Base-by-base conservation (phyloP, 2,888 invertebrate genomes). In the Hylaea fasciaria region DNA sequence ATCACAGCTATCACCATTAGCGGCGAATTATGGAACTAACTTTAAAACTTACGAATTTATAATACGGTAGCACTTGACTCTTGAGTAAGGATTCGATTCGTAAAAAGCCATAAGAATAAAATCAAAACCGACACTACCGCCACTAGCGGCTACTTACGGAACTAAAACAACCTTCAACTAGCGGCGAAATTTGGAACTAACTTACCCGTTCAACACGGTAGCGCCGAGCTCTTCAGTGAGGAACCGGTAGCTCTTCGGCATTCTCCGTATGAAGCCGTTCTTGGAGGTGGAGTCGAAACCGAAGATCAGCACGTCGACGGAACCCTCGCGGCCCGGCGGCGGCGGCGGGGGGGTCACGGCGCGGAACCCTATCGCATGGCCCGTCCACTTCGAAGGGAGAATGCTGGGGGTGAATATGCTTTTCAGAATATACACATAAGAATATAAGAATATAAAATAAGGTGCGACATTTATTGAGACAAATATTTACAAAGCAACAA, bases 211-310 rank as follows among this genome's bases (percentile, higher is more conserved):
- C 11, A 98, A 82, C 10, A 96, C 91, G 28, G 94, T 88, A 1
- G 94, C 94, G 8, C 93, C 86, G 49, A 97, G 80, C 13, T 92
- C 87, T 32, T 95, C 90, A 0, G 91, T 94, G 48, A 97, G 80
- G 80, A 94, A 96, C 12, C 93, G 90, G 79, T 96, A 96, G 9
- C 95, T 95, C 72, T 95, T 94, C 0, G 97, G 97, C 71, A 98
- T 88, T 77, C 95, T 95, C 14, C 97, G 91, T 48, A 95, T 95
- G 75, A 96, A 97, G 9, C 96, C 95, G 85, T 97, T 96, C 49
- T 95, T 94, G 0, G 98, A 97, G 0, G 98, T 85, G 0, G 98
- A 98, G 86, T 98, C 98, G 73, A 97, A 96, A 0, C 97, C 98
- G 66, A 97, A 94, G 92, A 98, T 97, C 0, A 98, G 83, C 0